Evolutionary conservation across 2,113 vertebrate genomes (phyloP).

Genomic region (Nycticryphes semicollaris): DNA sequence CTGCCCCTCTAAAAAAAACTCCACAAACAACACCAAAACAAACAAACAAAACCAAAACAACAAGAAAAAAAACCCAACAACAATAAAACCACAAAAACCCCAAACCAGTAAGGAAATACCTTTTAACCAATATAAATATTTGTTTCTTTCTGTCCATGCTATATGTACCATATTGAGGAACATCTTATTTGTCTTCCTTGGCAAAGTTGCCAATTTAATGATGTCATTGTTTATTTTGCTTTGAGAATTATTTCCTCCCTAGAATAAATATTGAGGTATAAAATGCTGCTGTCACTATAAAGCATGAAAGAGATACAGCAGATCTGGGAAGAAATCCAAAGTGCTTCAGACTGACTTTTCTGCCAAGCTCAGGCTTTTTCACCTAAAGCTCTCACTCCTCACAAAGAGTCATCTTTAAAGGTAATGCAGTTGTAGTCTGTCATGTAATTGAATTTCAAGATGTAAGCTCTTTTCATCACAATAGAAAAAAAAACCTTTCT

Average conservation of each 20-base stretch:
- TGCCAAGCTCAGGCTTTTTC: slow-evolving; percentile 58
- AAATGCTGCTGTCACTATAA: slow-evolving; percentile 64
- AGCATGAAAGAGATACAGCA: slow-evolving; percentile 2
- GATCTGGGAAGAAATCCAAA: slow-evolving; percentile 69
- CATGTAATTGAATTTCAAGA: neutral
- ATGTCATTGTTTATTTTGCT: slow-evolving; percentile 65
- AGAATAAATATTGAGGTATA: slow-evolving; percentile 69
- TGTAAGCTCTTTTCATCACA: neutral
- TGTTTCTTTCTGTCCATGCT: neutral
- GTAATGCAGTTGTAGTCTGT: slow-evolving; percentile 15
- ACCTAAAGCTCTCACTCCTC: neutral
- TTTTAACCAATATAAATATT: neutral
- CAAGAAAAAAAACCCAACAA: neutral
- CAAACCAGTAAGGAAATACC: neutral
- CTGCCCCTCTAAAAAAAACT: neutral
- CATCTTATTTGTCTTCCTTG: neutral
- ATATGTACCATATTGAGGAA: neutral
- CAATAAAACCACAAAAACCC: too few relatives aligned
- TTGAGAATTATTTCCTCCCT: slow-evolving; percentile 58
- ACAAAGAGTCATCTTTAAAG: slow-evolving; percentile 36
- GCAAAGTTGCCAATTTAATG: slow-evolving; percentile 43
- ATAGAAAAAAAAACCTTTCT: neutral
- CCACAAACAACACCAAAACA: too few relatives aligned
- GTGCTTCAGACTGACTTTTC: slow-evolving; percentile 54
- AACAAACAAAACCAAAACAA: neutral